phyloP scores from a whole-genome alignment of 2,113 vertebrate species.

The Callipepla squamata region DNA sequence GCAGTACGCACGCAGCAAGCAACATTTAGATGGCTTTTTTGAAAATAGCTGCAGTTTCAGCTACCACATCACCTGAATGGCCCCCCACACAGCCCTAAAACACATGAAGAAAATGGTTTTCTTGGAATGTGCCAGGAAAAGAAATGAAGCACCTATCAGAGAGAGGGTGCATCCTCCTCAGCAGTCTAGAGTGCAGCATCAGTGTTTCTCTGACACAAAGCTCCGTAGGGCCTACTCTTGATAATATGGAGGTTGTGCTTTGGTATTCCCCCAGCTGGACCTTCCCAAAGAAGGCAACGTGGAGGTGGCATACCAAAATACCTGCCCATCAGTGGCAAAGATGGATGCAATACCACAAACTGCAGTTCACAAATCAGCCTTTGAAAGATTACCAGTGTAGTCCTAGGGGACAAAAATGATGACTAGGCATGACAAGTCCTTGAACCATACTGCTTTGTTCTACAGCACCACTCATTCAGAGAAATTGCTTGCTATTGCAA shows the following conservation, averaged over 20 bases:
- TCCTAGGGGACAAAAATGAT: not conserved
- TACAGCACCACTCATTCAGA: not conserved
- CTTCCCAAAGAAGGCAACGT: not conserved
- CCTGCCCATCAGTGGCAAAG: not conserved
- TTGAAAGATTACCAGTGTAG: not conserved
- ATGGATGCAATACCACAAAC: not conserved
- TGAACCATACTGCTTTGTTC: not conserved
- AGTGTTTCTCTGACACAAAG: not conserved
- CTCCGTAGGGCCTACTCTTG: not conserved
- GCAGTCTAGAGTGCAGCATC: not conserved
- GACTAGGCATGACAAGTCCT: not conserved
- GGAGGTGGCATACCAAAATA: not conserved
- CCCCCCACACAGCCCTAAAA: conserved; percentile 9
- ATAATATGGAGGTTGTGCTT: not conserved
- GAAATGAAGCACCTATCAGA: not conserved
- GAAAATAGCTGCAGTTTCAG: conserved; percentile 53
- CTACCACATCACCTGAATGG: not conserved
- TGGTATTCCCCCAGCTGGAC: not conserved
- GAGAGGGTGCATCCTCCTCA: not conserved
- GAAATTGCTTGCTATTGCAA: not conserved
- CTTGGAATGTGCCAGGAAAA: not conserved
- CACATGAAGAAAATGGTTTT: not conserved
- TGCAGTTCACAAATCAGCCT: not conserved
- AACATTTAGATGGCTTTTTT: conserved; percentile 40
- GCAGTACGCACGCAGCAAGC: not conserved